Base-by-base conservation (phyloP, 1,140 invertebrate species). In the Nasonia giraulti region DNA sequence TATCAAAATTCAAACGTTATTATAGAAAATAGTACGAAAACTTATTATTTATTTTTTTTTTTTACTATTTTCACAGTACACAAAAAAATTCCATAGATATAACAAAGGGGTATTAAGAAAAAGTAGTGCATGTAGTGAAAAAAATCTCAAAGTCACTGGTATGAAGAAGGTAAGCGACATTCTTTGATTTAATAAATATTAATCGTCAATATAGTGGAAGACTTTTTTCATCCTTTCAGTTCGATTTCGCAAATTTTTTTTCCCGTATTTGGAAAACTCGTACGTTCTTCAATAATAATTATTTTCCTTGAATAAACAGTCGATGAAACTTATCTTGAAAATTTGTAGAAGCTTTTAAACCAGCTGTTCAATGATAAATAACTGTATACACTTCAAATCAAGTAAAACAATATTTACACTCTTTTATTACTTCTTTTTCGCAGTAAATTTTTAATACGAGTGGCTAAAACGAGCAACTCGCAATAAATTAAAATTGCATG, bases 191-290 rank as follows among this genome's bases (percentile, higher is more conserved):
- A 20, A 62, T 62, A 44, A 44, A 8, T 10, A 44, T 44, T 44
- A 8, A 44, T 44, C 40, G 7, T 20, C 17, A 20, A 62, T 62
- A 62, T 71, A 31, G 68, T 71, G 68, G 68, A 71, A 71, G 27
- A 71, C 68, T 31, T 33, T 31, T 71, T 71, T 71, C 68, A 71
- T 27, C 6, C 8, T 71, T 71, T 62, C 55, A 50, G 20, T 31
- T 71, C 31, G 23, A 31, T 71, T 71, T 31, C 33, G 68, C 68
- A 33, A 71, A 23, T 69, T 71, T 71, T 71, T 71, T 31, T 71
- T 71, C 27, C 27, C 6, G 23, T 71, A 5, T 27, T 27, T 27
- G 66, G 68, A 27, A 71, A 37, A 71, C 40, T 71, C 27, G 3
- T 31, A 8, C 68, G 23, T 14, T 17, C 27, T 31, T 71, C 10